Conservation (phyloP, 1,140 invertebrate genomes). For the Drosophila nikananu region DNA sequence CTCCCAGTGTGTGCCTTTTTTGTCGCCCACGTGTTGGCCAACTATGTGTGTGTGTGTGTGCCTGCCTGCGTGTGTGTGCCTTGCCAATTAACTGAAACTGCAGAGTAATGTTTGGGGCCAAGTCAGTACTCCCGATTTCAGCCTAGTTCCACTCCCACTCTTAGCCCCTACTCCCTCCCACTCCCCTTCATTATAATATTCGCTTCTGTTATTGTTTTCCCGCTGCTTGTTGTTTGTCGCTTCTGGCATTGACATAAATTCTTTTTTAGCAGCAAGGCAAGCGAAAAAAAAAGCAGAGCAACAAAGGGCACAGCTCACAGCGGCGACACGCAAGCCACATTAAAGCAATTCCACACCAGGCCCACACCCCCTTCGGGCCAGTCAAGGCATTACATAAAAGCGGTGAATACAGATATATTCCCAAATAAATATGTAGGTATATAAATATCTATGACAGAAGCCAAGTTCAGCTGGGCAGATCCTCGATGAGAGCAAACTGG, state of each 20-base stretch:
- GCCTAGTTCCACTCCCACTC: background rate
- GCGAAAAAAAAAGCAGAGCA: slow-evolving; percentile 43
- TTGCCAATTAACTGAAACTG: slow-evolving; percentile 82
- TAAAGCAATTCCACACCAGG: slow-evolving; percentile 69
- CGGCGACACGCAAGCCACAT: slow-evolving; percentile 74
- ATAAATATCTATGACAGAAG: slow-evolving; percentile 2
- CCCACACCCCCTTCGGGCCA: background rate
- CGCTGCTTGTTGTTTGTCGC: slow-evolving; percentile 57
- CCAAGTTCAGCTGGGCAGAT: slow-evolving; percentile 10
- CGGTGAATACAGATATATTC: slow-evolving; percentile 11
- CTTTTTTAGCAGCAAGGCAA: slow-evolving; percentile 52
- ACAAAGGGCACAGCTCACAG: slow-evolving; percentile 53
- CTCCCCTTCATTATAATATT: slow-evolving; percentile 38
- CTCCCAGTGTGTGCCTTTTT: slow-evolving; percentile 25
- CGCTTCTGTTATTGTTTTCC: slow-evolving; percentile 55
- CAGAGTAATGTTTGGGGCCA: slow-evolving; percentile 73
- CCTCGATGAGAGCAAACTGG: background rate
- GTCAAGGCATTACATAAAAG: slow-evolving; percentile 44
- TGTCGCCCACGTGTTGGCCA: slow-evolving; percentile 54
- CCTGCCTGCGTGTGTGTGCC: slow-evolving; percentile 35
- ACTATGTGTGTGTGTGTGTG: slow-evolving; percentile 5
- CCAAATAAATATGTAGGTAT: background rate
- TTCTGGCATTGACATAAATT: slow-evolving; percentile 80
- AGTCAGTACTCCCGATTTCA: slow-evolving; percentile 38
- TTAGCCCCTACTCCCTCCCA: background rate